A percentile compares a stretch with the other conserved stretches of the same genome.
phyloP scores from a whole-genome alignment of 35 echinoderm and acorn worm species.

The Holothuria glaberrima region DNA sequence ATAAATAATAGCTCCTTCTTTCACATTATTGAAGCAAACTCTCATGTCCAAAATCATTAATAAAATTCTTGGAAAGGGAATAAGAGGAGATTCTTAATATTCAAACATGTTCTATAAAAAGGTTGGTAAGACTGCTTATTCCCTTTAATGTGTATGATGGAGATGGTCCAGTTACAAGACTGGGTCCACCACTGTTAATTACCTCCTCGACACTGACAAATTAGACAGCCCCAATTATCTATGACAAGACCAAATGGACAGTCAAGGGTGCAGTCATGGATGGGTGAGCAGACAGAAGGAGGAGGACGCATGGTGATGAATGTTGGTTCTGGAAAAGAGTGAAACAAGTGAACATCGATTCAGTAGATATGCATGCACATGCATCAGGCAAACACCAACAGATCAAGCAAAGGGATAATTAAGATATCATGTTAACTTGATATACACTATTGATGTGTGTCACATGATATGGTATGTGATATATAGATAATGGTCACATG shows the following conservation, averaged over 20 bases:
- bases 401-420: too few species aligned
- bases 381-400: neutral
- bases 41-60: too few species aligned
- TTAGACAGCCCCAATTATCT: conserved; percentile 58
- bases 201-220: conserved; percentile 75
- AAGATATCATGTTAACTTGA: too few species aligned
- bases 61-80: too few species aligned
- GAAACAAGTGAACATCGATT: conserved; percentile 10
- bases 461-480: too few species aligned
- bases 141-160: neutral
- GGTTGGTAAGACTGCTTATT: too few species aligned
- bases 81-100: too few species aligned
- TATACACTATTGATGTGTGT: too few species aligned
- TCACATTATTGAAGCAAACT: too few species aligned
- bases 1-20: too few species aligned
- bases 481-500: too few species aligned
- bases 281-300: conserved; percentile 35
- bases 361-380: neutral
- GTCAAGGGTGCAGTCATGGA: conserved; percentile 56
- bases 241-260: conserved; percentile 60
- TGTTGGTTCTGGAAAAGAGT: conserved; percentile 59
- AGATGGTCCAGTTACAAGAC: conserved; percentile 27
- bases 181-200: conserved; percentile 27
- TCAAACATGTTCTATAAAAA: too few species aligned
- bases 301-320: conserved; percentile 57